Percentiles rank a stretch among this genome's conserved stretches.
phyloP scores from a whole-genome alignment of 2,113 vertebrate species.

The Nerophis lumbriciformis region DNA sequence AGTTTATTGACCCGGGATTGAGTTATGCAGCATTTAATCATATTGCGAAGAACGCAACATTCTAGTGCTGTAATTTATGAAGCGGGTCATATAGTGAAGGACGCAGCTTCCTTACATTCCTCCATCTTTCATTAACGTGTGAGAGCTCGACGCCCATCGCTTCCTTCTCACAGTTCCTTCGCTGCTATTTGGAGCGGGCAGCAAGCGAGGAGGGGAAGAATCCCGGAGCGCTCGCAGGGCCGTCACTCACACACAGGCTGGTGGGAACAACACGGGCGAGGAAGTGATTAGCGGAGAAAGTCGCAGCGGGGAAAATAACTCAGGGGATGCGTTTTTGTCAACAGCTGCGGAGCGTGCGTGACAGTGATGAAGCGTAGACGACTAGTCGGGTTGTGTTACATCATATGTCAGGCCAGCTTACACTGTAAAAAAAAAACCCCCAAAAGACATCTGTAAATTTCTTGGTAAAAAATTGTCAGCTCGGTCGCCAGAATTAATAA shows the following conservation, averaged over 20 bases:
- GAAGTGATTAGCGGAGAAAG: constrained; percentile 12
- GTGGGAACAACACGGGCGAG: constrained; percentile 28
- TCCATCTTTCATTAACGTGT: constrained; percentile 53
- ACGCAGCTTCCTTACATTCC: constrained; percentile 32
- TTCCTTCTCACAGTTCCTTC: constrained; percentile 5
- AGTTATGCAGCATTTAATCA: too few relatives aligned
- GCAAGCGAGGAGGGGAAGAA: constrained; percentile 3
- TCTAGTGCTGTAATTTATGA: constrained; percentile 31
- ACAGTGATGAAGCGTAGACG: too few relatives aligned
- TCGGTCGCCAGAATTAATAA: too few relatives aligned
- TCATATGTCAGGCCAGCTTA: too few relatives aligned
- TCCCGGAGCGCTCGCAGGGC: constrained; percentile 21
- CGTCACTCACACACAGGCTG: constrained; percentile 25
- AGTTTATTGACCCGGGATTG: neutral
- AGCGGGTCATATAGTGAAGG: constrained; percentile 42
- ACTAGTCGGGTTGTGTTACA: too few relatives aligned
- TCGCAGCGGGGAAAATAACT: neutral
- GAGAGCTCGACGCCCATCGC: neutral
- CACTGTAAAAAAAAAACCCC: too few relatives aligned
- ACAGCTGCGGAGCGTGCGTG: too few relatives aligned
- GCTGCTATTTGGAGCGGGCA: constrained; percentile 26
- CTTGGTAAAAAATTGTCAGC: too few relatives aligned
- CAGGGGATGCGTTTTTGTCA: neutral
- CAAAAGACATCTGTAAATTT: neutral
- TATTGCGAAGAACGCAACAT: neutral